Percentiles rank a stretch among this genome's conserved stretches.
Conservation (phyloP, 1,140 invertebrate genomes). For the Trichomalopsis sarcophagae region DNA sequence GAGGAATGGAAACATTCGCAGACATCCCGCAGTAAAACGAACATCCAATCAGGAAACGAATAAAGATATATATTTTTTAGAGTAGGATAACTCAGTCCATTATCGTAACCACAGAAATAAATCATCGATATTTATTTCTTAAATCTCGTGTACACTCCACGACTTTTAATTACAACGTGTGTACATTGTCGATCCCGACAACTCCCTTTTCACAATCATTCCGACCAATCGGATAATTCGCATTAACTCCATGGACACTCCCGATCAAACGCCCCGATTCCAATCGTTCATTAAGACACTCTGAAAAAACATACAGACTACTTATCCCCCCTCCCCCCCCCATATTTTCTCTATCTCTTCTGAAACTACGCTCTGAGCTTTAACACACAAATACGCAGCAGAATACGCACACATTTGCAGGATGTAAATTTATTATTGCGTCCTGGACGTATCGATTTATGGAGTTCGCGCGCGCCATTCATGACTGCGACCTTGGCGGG, state of each 20-base stretch:
- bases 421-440: slow-evolving; percentile 26
- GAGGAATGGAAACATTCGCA: no score
- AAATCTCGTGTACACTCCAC: not conserved
- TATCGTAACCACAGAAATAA: slow-evolving; percentile 1
- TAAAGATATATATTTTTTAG: not conserved
- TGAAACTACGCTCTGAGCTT: not conserved
- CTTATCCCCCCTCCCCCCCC: not conserved
- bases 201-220: slow-evolving; percentile 11
- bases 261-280: not conserved
- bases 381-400: not conserved
- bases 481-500: slow-evolving; percentile 28
- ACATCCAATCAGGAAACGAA: not conserved
- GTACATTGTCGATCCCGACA: not conserved
- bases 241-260: not conserved
- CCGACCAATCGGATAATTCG: slow-evolving; percentile 22
- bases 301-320: not conserved
- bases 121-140: slow-evolving; percentile 7
- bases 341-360: not conserved
- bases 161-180: not conserved
- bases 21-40: no score
- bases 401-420: not conserved
- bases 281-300: not conserved
- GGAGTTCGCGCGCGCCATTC: slow-evolving; percentile 22
- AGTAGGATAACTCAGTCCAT: not conserved
- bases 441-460: slow-evolving; percentile 25